These are phyloP conservation scores for Drosophila truncata DNA, from an alignment of 1,140 invertebrate species.

Conservation along the genomic window DNA sequence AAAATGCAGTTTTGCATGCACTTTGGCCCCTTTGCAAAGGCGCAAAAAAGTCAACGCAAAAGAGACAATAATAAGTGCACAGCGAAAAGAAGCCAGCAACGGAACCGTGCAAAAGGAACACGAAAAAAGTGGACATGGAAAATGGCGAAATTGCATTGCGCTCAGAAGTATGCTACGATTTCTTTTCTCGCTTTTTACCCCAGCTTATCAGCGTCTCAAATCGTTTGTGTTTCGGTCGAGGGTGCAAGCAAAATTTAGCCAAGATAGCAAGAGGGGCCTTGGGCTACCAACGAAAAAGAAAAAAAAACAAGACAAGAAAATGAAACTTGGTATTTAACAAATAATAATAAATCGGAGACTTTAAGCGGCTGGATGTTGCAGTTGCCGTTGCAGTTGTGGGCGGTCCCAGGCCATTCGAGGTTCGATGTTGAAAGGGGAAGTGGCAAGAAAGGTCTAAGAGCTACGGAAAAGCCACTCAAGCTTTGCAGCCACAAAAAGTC, in stretches of 20 bases:
- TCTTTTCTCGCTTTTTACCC: conserved; percentile 24
- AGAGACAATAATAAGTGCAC: conserved; percentile 61
- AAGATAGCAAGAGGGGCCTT: conserved; percentile 50
- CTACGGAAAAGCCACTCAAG: not conserved
- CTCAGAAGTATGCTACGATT: conserved; percentile 53
- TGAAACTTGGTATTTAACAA: not conserved
- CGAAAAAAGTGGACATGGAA: conserved; percentile 32
- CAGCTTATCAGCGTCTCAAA: conserved; percentile 66
- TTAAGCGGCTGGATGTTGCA: conserved; percentile 9
- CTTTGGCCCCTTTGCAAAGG: conserved; percentile 50
- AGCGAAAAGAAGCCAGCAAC: conserved; percentile 22
- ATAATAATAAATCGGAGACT: conserved; percentile 17
- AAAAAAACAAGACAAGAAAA: not conserved
- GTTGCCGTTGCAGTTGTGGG: conserved; percentile 51
- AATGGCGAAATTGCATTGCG: conserved; percentile 60
- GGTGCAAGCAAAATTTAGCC: conserved; percentile 57
- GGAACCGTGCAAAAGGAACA: conserved; percentile 11
- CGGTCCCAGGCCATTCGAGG: conserved; percentile 31
- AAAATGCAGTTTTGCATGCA: conserved; percentile 82
- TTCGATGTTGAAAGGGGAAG: conserved; percentile 34
- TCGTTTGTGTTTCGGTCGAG: conserved; percentile 20
- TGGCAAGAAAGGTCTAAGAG: too few relatives aligned
- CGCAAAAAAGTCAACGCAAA: conserved; percentile 35
- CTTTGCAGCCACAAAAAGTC: not conserved
- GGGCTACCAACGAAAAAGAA: not conserved